Evolutionary conservation across 2,888 invertebrate species (phyloP).

Genomic region (Pollenia amentaria): DNA sequence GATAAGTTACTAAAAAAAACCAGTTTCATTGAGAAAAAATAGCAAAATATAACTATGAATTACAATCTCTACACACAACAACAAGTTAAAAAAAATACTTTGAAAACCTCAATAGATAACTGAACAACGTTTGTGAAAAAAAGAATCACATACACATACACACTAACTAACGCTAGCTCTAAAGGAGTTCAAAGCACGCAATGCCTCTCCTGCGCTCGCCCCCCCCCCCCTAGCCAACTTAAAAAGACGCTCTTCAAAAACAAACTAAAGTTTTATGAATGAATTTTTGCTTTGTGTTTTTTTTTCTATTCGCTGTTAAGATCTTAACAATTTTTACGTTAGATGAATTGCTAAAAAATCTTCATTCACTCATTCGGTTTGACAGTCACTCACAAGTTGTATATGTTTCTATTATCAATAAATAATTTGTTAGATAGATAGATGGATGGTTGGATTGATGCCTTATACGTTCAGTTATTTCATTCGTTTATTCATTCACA

Average conservation of each 20-base stretch:
- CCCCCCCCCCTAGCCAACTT: background rate
- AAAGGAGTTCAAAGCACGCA: constrained; percentile 70
- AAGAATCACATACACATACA: constrained; percentile 8
- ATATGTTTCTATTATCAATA: constrained; percentile 56
- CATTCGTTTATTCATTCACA: constrained; percentile 16
- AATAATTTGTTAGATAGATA: constrained; percentile 51
- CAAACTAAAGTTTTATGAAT: constrained; percentile 68
- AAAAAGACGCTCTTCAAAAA: background rate
- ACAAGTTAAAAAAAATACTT: constrained; percentile 54
- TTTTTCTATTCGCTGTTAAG: constrained; percentile 7
- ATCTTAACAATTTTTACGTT: constrained; percentile 75
- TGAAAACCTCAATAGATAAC: constrained; percentile 67
- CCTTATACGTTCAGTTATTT: constrained; percentile 3
- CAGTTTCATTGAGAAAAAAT: constrained; percentile 83
- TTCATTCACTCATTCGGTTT: constrained; percentile 32
- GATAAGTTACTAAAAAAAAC: constrained; percentile 78
- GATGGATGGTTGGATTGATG: constrained; percentile 31
- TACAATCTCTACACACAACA: constrained; percentile 64
- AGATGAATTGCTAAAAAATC: constrained; percentile 81
- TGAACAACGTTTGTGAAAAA: constrained; percentile 37
- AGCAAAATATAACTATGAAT: constrained; percentile 78
- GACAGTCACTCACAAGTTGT: constrained; percentile 32
- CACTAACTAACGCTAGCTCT: constrained; percentile 37
- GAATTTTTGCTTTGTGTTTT: constrained; percentile 52
- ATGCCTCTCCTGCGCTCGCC: background rate